Base-by-base conservation (phyloP, 2,888 invertebrate species). In the Entomobrya proxima region DNA sequence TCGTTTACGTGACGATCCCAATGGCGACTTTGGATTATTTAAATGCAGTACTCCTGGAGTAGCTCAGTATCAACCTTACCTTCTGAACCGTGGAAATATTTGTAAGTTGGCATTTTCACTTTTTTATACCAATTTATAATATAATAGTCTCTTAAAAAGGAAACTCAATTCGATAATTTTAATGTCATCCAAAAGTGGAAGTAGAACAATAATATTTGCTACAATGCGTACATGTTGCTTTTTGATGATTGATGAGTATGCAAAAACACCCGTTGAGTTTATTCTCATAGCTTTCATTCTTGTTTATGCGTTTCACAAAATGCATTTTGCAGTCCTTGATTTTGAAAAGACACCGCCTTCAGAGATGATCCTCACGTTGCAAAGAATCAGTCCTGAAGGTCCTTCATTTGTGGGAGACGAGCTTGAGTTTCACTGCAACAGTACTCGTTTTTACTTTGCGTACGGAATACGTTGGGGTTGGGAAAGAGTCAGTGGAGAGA, bases 401-500 rank as follows among this genome's bases (percentile, higher is more conserved):
- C 88, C 86, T 79, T 80, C 85, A 2, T 88, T 84, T 75, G 87
- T 88, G 0, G 89, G 89, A 35, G 84, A 86, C 30, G 85, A 87
- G 61, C 76, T 88, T 9, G 82, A 85, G 37, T 89, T 88, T 78
- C 87, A 87, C 32, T 89, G 89, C 76, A 89, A 89, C 67, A 85
- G 88, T n/a, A 87, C 89, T 18, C 78, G 89, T 18, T 89, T 89
- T 52, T 89, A 88, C 61, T 89, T 89, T 72, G 85, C 87, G 1
- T 87, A 81, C 75, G 89, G 89, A 21, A 84, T 89, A 40, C 72
- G 88, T 55, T 89, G 88, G 88, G 89, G 88, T n/a, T 89, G 86
- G 64, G 87, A 89, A 85, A 83, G 86, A 77, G 40, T 37, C 40
- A 78, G 85, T 79, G 89, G 88, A 30, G 87, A 88, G 52, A 86